Evolutionary conservation across 2,113 vertebrate species (phyloP), one percentile per base, ranked within the genome.

Genomic region (Antigone vipio): DNA sequence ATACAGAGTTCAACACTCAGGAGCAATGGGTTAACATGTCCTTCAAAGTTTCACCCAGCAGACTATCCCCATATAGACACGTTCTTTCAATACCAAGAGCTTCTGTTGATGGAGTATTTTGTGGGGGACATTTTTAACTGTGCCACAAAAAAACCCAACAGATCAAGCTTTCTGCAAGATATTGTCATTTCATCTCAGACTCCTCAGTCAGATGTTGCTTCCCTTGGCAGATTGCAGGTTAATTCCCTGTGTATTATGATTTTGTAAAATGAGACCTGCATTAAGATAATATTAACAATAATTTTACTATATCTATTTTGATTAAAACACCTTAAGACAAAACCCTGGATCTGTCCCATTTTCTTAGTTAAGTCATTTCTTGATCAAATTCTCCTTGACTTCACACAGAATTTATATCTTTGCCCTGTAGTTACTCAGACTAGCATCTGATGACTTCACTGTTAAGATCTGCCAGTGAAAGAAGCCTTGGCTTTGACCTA

Each of bases 1-100:
- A 42, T 6, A 44, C 22, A 5, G 7, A 85, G 38, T 30, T 74
- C 81, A 53, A 6, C 32, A 38, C 12, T 29, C 11, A 3, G 2
- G 30, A 76, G 44, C 30, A 83, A 47, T 0, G 3, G 34, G 23
- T 35, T 56, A 81, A 52, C 2, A 4, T 0, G 0, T 35, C 58
- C 66, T 78, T 42, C 15, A 1, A 42, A 82, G 63, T 40, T 56
- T 64, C 44, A 79, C 26, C 27, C 49, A 73, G 30, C 6, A 32
- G 24, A 35, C 12, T 53, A 3, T 14, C 42, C 23, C 26, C 44
- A 53, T 9, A 32, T 4, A 50, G 27, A 32, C 6, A 6, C 6
- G 0, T 49, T 79, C 13, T 56, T 42, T 67, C 69, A 63, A 35
- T 50, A 40, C 9, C 15, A 69, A 80, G 35, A 71, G 47, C 55